These are phyloP conservation scores for Danio choprae DNA, from an alignment of 2,797 vertebrate species.

Conservation along the genomic window DNA sequence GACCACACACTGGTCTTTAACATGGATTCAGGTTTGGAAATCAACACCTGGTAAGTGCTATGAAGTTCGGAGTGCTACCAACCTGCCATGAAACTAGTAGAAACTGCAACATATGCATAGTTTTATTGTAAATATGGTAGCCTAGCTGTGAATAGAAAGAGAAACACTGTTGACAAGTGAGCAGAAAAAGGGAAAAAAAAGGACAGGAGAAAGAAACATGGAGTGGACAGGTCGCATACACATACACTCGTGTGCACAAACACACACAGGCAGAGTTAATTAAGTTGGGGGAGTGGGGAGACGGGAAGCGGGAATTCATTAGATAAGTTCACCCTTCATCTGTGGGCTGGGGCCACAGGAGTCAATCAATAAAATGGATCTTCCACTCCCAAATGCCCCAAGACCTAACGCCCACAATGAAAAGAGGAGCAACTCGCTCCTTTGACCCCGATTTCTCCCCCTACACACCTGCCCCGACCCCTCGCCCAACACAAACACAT, in stretches of 20 bases:
- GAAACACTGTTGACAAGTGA: conserved; percentile 14
- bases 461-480: conserved; percentile 73
- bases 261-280: conserved; percentile 80
- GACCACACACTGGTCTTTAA: background rate
- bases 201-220: conserved; percentile 59
- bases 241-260: conserved; percentile 54
- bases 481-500: conserved; percentile 45
- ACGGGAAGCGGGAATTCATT: conserved; percentile 83
- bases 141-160: background rate
- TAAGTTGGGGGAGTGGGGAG: conserved; percentile 82
- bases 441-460: conserved; percentile 75
- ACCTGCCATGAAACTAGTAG: background rate
- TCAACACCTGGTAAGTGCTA: background rate
- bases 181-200: conserved; percentile 28
- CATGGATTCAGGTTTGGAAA: background rate
- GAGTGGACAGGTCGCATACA: conserved; percentile 58
- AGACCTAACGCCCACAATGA: conserved; percentile 67
- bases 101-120: background rate
- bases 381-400: conserved; percentile 64
- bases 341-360: conserved; percentile 81
- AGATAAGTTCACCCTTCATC: conserved; percentile 80
- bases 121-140: background rate
- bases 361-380: conserved; percentile 86
- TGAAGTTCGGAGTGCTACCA: background rate
- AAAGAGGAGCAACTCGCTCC: conserved; percentile 70